Conservation (phyloP, 1,140 invertebrate genomes). For the Chelonus insularis region DNA sequence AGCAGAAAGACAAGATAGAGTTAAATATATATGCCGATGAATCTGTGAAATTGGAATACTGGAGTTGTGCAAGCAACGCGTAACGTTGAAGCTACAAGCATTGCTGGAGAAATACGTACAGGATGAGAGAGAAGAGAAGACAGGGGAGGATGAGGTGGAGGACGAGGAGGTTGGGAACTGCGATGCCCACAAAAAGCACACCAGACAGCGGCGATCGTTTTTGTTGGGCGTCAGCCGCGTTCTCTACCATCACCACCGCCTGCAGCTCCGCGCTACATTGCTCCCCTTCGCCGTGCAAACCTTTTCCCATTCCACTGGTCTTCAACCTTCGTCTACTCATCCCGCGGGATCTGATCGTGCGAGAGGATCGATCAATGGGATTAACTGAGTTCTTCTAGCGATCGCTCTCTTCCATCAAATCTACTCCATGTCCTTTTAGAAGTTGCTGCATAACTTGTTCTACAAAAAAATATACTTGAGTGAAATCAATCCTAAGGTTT, state of each 20-base stretch:
- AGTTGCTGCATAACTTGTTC: neutral
- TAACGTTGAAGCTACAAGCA: constrained; percentile 9
- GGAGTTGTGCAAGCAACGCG: constrained; percentile 1
- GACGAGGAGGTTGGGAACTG: constrained; percentile 56
- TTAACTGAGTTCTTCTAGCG: constrained; percentile 8
- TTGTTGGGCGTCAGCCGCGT: constrained; percentile 61
- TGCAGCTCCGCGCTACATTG: constrained; percentile 61
- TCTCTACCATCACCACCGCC: constrained; percentile 48
- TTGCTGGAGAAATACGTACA: constrained; percentile 13
- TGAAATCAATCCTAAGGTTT: too few relatives aligned
- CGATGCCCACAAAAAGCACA: constrained; percentile 59
- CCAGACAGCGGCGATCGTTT: constrained; percentile 61
- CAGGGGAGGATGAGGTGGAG: constrained; percentile 29
- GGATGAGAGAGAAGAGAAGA: neutral
- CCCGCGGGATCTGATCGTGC: constrained; percentile 23
- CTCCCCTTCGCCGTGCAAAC: constrained; percentile 41
- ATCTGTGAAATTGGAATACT: constrained; percentile 3
- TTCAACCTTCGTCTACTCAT: neutral
- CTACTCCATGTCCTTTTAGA: neutral
- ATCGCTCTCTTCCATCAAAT: constrained; percentile 1
- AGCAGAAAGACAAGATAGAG: neutral
- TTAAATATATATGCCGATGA: constrained; percentile 2
- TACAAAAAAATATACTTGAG: too few relatives aligned
- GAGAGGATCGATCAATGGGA: constrained; percentile 22
- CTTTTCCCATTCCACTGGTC: constrained; percentile 25